Conservation (phyloP, 2,113 vertebrate species). For the Nannobrachium achirus region DNA sequence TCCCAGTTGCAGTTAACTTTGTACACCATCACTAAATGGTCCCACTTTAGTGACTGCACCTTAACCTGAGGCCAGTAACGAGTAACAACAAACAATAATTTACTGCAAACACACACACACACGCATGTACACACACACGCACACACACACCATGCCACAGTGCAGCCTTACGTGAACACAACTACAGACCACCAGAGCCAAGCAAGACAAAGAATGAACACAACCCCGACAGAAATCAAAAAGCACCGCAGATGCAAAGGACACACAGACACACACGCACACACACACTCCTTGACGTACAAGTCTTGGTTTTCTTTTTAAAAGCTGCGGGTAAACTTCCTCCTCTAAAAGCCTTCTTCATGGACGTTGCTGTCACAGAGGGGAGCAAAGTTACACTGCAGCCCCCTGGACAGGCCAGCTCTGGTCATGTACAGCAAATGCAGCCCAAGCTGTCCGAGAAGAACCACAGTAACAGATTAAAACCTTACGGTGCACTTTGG, state of each 20-base stretch:
- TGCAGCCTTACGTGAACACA: slow-evolving; percentile 46
- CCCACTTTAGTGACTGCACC: slow-evolving; percentile 11
- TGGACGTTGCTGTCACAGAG: slow-evolving; percentile 50
- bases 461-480: slow-evolving; percentile 69
- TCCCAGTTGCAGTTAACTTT: too few species aligned
- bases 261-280: slow-evolving; percentile 31
- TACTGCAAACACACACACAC: slow-evolving; percentile 31
- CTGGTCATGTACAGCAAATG: slow-evolving; percentile 83
- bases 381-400: slow-evolving; percentile 45
- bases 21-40: neutral
- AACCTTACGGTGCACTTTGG: slow-evolving; percentile 31
- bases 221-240: slow-evolving; percentile 29
- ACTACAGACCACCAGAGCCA: slow-evolving; percentile 54
- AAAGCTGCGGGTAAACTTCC: slow-evolving; percentile 58
- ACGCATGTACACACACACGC: slow-evolving; percentile 10
- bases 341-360: slow-evolving; percentile 60
- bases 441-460: slow-evolving; percentile 79
- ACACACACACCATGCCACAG: slow-evolving; percentile 59
- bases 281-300: slow-evolving; percentile 63
- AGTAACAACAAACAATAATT: slow-evolving; percentile 27
- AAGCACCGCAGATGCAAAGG: neutral
- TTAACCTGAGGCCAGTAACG: slow-evolving; percentile 40
- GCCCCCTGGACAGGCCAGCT: slow-evolving; percentile 64
- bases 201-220: slow-evolving; percentile 38
- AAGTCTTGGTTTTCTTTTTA: slow-evolving; percentile 45